phyloP scores from a whole-genome alignment of 2,113 vertebrate genomes.

The Lycaon pictus region DNA sequence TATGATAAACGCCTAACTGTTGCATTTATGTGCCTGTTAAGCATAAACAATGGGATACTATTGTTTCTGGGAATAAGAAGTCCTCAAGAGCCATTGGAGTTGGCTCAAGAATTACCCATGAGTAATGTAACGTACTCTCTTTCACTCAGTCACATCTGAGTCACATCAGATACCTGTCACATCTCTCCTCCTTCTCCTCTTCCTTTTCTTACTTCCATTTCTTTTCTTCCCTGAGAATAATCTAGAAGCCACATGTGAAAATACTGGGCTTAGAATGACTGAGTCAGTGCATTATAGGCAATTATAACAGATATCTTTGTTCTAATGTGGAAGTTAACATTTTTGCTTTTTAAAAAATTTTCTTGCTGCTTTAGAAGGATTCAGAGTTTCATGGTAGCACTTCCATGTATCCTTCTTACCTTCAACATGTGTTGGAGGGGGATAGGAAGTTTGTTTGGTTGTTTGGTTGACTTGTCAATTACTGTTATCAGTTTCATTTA shows the following conservation, averaged over 20 bases:
- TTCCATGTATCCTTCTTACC: not conserved
- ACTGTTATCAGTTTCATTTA: not conserved
- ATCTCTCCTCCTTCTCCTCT: not conserved
- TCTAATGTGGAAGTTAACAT: not conserved
- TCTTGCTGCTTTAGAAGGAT: not conserved
- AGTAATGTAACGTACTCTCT: not conserved
- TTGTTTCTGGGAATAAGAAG: not conserved
- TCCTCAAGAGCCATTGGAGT: not conserved
- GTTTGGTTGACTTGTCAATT: not conserved
- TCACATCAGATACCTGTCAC: not conserved
- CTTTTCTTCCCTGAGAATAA: not conserved
- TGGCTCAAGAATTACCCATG: too few relatives aligned
- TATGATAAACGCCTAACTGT: not conserved
- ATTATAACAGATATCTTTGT: not conserved
- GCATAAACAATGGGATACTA: not conserved
- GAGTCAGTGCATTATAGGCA: not conserved
- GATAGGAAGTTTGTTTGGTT: not conserved
- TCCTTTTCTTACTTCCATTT: not conserved
- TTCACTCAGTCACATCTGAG: not conserved
- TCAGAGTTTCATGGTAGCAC: not conserved
- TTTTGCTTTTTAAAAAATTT: not conserved
- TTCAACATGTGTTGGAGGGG: not conserved
- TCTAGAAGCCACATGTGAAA: not conserved
- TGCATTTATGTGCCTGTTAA: not conserved
- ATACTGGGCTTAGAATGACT: not conserved